Conservation (phyloP, 2,113 vertebrate species). For the Vulpes lagopus region DNA sequence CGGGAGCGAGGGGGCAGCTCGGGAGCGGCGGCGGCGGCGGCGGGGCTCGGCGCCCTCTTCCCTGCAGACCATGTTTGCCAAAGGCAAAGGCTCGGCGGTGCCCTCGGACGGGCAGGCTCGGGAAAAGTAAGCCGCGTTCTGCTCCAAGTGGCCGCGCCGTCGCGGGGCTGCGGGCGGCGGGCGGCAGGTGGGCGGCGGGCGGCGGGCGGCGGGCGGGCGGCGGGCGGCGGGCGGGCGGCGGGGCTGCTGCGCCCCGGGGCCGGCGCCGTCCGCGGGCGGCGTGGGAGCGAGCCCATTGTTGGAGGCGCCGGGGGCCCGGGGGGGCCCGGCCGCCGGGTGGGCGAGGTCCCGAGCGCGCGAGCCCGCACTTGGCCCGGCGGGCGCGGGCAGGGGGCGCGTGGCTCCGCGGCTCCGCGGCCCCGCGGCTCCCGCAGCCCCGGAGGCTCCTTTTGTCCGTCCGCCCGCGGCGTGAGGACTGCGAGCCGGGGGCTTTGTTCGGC, state of each 20-base stretch:
- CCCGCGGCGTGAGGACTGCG: conserved; percentile 78
- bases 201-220: too few species aligned
- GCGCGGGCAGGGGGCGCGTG: conserved; percentile 77
- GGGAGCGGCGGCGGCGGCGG: conserved; percentile 73
- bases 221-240: conserved; percentile 60
- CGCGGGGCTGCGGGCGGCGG: conserved; percentile 24
- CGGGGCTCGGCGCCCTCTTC: conserved; percentile 77
- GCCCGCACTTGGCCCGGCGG: conserved; percentile 65
- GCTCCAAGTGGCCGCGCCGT: conserved; percentile 67
- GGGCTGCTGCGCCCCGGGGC: conserved; percentile 27
- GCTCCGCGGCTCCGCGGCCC: conserved; percentile 55
- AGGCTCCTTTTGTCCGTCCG: conserved; percentile 83
- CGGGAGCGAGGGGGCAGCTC: conserved; percentile 77
- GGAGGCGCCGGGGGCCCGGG: conserved; percentile 32
- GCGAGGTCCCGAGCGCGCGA: conserved; percentile 53
- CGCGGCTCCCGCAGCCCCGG: conserved; percentile 69
- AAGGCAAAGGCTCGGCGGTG: conserved; percentile 97
- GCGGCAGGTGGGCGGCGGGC: too few species aligned
- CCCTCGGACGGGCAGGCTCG: conserved; percentile 97
- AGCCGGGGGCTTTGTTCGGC: conserved; percentile 81
- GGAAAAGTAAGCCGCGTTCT: conserved; percentile 93
- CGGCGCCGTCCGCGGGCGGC: conserved; percentile 21
- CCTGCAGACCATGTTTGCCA: conserved; percentile 94
- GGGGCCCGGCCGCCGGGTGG: conserved; percentile 53
- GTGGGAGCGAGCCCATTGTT: conserved; percentile 78